Evolutionary conservation across 2,888 invertebrate genomes (phyloP), one percentile per base, ranked within the genome.

Genomic region (Trichopria drosophilae): DNA sequence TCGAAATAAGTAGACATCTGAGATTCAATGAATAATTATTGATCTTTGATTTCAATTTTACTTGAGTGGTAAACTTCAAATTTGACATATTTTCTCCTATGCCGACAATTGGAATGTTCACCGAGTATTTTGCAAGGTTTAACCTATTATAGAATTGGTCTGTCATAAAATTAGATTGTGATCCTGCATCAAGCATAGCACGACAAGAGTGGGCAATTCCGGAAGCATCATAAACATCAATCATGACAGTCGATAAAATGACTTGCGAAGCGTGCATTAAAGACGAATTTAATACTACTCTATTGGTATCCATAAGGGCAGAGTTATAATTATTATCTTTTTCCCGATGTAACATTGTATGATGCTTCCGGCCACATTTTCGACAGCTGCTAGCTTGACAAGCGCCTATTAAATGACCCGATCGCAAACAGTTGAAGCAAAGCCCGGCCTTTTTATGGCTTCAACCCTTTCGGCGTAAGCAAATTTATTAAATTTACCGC

Each of bases 151-250:
- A 26, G 23, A 53, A 36, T 2, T 16, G 5, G 4, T 49, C 37
- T 10, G 49, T 32, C 19, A 53, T 12, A 31, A 53, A 49, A 40
- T 53, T 49, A 1, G 49, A 41, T 9, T 49, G 48, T 1, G 48
- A 49, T 3, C 53, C 49, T 5, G 9, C 12, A 23, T 53, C 45
- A 10, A 53, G 20, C 19, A 53, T 36, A n/a, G 46, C 45, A 18
- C 49, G 29, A 31, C 48, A 44, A 28, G 13, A 6, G 3, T 40
- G 43, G 2, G 10, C 2, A 6, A 7, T 1, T 32, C 39, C 47
- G 3, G n/a, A 13, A 1, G 18, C 26, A 20, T 45, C 48, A 1
- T 49, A 1, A 3, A 53, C 22, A 1, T 43, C 20, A 5, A 48
- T 12, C 4, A 34, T 1, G 2, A 48, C 52, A 2, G 53, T 53